These are phyloP conservation scores for Molorchus minor DNA, from an alignment of 2,888 invertebrate species.

Conservation along the genomic window DNA sequence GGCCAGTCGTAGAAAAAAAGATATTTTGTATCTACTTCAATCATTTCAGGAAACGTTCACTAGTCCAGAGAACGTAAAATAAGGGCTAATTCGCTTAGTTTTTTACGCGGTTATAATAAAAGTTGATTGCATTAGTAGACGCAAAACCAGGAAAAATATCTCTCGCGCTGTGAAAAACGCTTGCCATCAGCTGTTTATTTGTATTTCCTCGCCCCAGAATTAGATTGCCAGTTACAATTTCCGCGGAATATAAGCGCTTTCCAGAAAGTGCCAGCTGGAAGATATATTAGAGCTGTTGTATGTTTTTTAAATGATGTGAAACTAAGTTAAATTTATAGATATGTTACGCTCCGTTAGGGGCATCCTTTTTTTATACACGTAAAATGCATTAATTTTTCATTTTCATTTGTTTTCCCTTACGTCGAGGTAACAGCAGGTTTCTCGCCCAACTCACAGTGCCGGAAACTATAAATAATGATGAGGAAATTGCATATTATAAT, in stretches of 20 bases:
- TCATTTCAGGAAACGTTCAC: too few relatives aligned
- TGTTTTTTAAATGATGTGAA: conserved; percentile 23
- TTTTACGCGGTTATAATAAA: too few relatives aligned
- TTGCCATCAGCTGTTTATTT: not conserved
- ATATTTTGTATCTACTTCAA: too few relatives aligned
- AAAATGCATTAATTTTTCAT: conserved; percentile 24
- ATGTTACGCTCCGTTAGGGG: conserved; percentile 8
- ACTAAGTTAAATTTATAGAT: conserved; percentile 26
- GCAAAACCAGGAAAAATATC: too few relatives aligned
- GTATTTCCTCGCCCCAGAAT: not conserved
- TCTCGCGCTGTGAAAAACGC: not conserved
- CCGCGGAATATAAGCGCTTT: conserved; percentile 13
- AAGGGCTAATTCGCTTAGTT: too few relatives aligned
- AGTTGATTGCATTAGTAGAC: too few relatives aligned
- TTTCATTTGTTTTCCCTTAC: conserved; percentile 16
- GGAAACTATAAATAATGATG: conserved; percentile 19
- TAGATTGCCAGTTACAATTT: conserved; percentile 8
- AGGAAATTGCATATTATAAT: conserved; percentile 13
- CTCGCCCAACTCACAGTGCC: conserved; percentile 5
- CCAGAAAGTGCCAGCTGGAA: conserved; percentile 2
- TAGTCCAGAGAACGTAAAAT: too few relatives aligned
- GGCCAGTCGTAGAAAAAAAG: too few relatives aligned
- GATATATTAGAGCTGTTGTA: conserved; percentile 12
- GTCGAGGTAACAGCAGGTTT: not conserved
- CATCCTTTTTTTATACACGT: conserved; percentile 18